Conservation (phyloP, 2,888 invertebrate genomes). For the Melieria picta region DNA sequence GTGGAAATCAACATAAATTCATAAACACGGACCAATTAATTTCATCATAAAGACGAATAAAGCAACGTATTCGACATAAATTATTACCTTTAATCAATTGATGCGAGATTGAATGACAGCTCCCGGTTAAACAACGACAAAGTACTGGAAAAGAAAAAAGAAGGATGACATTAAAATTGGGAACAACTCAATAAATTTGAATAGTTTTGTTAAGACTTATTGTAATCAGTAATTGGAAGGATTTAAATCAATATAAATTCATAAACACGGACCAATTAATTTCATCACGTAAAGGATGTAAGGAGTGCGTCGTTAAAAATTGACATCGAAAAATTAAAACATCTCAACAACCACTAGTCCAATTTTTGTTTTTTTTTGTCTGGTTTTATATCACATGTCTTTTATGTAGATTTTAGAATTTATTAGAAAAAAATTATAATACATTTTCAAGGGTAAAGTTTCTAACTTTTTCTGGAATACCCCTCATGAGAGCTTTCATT, state of each 20-base stretch:
- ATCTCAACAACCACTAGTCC: too few relatives aligned
- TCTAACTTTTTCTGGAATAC: too few relatives aligned
- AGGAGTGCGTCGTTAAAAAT: too few relatives aligned
- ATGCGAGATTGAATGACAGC: neutral
- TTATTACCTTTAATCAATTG: conserved; percentile 3
- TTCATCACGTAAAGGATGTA: conserved; percentile 29
- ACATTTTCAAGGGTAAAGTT: too few relatives aligned
- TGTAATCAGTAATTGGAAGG: conserved; percentile 46
- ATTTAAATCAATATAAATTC: conserved; percentile 51
- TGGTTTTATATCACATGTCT: too few relatives aligned
- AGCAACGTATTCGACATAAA: neutral
- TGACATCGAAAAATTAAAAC: too few relatives aligned
- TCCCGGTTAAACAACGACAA: neutral
- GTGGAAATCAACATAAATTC: conserved; percentile 53
- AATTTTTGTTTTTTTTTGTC: too few relatives aligned
- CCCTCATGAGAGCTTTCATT: too few relatives aligned
- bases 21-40: conserved; percentile 58
- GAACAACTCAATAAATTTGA: neutral
- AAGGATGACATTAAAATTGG: neutral
- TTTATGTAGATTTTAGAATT: too few relatives aligned
- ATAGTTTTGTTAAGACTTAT: neutral
- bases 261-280: conserved; percentile 59
- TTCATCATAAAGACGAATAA: conserved; percentile 38
- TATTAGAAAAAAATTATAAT: too few relatives aligned
- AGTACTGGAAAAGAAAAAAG: neutral